These are phyloP conservation scores for Arbacia lixula DNA, from an alignment of 53 echinoderm and acorn worm species.

Conservation along the genomic window DNA sequence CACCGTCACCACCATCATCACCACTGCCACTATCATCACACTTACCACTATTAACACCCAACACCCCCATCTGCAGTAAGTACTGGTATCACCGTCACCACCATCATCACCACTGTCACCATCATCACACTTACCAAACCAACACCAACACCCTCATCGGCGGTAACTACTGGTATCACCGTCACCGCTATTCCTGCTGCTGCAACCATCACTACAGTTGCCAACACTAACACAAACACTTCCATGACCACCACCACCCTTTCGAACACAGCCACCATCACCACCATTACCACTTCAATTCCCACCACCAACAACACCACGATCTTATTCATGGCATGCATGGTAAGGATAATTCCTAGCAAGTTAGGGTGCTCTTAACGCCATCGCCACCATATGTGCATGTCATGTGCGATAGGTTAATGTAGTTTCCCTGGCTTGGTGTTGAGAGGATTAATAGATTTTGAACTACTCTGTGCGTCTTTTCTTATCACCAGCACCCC, in stretches of 20 bases:
- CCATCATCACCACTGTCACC: constrained; percentile 24
- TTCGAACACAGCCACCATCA: not conserved
- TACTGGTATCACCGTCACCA: constrained; percentile 13
- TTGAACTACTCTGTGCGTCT: no score
- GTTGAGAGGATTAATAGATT: no score
- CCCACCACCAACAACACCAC: not conserved
- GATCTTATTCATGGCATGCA: no score
- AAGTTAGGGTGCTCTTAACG: no score
- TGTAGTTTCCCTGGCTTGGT: no score
- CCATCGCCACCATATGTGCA: no score
- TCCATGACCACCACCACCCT: not conserved
- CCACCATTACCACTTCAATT: not conserved
- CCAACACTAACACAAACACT: not conserved
- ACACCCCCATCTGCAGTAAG: not conserved
- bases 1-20: constrained; percentile 15
- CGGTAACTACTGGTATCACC: not conserved
- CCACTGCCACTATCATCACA: constrained; percentile 6
- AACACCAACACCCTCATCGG: not conserved
- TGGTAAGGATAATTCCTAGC: no score
- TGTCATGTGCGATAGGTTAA: no score
- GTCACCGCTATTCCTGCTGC: not conserved
- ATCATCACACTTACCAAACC: not conserved
- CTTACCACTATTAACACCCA: constrained; percentile 3
- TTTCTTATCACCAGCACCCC: no score
- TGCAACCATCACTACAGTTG: not conserved